Percentiles rank a stretch among this genome's conserved stretches.
phyloP scores from a whole-genome alignment of 1,140 invertebrate genomes.

The Meteorus sp. region DNA sequence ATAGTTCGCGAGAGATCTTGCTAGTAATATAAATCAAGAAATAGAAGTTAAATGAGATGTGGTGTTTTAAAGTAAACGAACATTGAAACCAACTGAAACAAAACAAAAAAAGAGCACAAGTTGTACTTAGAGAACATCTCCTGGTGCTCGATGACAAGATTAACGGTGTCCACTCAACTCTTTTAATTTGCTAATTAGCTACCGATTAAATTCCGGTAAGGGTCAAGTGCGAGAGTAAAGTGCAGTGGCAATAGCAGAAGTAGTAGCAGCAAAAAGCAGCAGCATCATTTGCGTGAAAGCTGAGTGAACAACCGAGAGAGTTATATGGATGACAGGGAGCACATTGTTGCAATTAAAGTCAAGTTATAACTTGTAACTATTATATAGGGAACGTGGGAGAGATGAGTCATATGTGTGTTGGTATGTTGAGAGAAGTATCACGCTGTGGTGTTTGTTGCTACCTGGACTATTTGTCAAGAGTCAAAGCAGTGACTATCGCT shows the following conservation, averaged over 20 bases:
- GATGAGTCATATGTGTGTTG: constrained; percentile 21
- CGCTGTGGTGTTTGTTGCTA: not conserved
- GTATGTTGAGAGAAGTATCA: no score
- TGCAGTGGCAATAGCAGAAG: not conserved
- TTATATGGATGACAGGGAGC: no score
- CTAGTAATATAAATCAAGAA: constrained; percentile 26
- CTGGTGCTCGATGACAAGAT: constrained; percentile 25
- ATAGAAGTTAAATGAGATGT: not conserved
- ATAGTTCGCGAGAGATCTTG: constrained; percentile 24
- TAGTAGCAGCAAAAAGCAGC: not conserved
- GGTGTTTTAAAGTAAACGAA: not conserved
- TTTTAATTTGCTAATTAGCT: constrained; percentile 27
- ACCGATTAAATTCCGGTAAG: constrained; percentile 21
- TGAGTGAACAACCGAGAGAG: no score
- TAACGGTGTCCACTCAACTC: constrained; percentile 23
- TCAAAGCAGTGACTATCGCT: no score
- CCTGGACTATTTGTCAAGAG: constrained; percentile 23
- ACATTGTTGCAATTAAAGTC: constrained; percentile 40
- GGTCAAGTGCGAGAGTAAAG: not conserved
- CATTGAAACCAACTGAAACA: not conserved
- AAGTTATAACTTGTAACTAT: constrained; percentile 35
- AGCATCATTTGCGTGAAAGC: no score
- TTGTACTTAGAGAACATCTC: constrained; percentile 18
- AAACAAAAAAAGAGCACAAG: constrained; percentile 15
- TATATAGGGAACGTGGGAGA: constrained; percentile 16